Evolutionary conservation across 2,888 invertebrate species (phyloP).

Genomic region (Cordilura impudica): DNA sequence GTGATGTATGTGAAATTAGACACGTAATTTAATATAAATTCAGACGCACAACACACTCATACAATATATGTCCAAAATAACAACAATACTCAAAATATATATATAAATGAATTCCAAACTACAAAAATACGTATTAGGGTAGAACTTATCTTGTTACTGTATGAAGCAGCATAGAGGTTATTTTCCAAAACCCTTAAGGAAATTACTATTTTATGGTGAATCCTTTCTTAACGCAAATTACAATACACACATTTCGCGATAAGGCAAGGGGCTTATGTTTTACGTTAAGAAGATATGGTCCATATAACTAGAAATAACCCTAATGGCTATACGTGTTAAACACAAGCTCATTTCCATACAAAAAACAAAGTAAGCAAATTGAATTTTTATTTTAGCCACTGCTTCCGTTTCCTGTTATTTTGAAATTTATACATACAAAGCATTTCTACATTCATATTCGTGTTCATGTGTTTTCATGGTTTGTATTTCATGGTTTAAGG

Average conservation of each 20-base stretch:
- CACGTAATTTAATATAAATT: constrained; percentile 20
- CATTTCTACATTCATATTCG: not conserved
- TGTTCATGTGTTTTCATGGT: not conserved
- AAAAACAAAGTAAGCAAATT: constrained; percentile 51
- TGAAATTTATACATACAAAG: constrained; percentile 17
- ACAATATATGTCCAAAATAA: not conserved
- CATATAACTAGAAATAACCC: too few relatives aligned
- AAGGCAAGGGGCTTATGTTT: too few relatives aligned
- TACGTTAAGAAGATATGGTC: too few relatives aligned
- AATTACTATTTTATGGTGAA: too few relatives aligned
- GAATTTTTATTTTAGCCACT: constrained; percentile 52
- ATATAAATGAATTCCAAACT: too few relatives aligned
- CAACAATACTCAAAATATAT: too few relatives aligned
- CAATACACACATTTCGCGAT: too few relatives aligned
- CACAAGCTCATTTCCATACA: constrained; percentile 6
- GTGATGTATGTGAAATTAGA: constrained; percentile 17
- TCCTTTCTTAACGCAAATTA: too few relatives aligned
- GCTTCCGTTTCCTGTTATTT: constrained; percentile 57
- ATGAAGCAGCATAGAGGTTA: too few relatives aligned
- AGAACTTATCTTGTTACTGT: too few relatives aligned
- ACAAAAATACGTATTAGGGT: too few relatives aligned
- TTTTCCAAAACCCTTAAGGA: too few relatives aligned
- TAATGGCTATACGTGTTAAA: not conserved
- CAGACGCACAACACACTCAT: not conserved
- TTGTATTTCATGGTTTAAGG: constrained; percentile 6